These are phyloP conservation scores for Elymnias hypermnestra DNA, from an alignment of 1,140 invertebrate genomes.

Conservation along the genomic window DNA sequence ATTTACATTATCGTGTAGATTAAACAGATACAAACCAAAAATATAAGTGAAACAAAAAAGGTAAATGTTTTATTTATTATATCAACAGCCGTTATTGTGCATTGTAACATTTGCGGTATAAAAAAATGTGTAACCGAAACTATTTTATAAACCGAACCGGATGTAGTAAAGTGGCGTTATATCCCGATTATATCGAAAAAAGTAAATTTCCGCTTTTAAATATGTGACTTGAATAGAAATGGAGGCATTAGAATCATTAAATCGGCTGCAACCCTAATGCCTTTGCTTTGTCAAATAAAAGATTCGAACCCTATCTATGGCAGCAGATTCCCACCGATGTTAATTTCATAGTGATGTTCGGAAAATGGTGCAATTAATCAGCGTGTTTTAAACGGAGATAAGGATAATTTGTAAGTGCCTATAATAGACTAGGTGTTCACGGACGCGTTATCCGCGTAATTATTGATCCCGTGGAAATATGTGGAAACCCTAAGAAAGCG, in stretches of 20 bases:
- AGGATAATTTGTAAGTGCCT: no score
- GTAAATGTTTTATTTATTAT: background rate
- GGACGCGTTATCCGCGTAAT: no score
- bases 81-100: conserved; percentile 12
- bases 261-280: conserved; percentile 13
- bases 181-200: conserved; percentile 17
- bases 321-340: conserved; percentile 15
- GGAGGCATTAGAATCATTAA: conserved; percentile 19
- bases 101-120: background rate
- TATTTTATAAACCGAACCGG: conserved; percentile 19
- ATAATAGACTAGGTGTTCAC: no score
- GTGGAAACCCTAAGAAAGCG: no score
- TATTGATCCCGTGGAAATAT: no score
- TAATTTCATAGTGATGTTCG: conserved; percentile 27
- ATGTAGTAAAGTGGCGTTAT: conserved; percentile 26
- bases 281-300: conserved; percentile 17
- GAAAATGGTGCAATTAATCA: conserved; percentile 21
- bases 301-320: conserved; percentile 28
- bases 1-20: no score
- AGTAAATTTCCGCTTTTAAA: conserved; percentile 19
- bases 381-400: background rate
- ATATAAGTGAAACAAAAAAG: no score
- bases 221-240: conserved; percentile 31
- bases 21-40: no score
- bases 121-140: conserved; percentile 6